Base-by-base conservation (phyloP, 1,140 invertebrate species). In the Amphibalanus amphitrite region DNA sequence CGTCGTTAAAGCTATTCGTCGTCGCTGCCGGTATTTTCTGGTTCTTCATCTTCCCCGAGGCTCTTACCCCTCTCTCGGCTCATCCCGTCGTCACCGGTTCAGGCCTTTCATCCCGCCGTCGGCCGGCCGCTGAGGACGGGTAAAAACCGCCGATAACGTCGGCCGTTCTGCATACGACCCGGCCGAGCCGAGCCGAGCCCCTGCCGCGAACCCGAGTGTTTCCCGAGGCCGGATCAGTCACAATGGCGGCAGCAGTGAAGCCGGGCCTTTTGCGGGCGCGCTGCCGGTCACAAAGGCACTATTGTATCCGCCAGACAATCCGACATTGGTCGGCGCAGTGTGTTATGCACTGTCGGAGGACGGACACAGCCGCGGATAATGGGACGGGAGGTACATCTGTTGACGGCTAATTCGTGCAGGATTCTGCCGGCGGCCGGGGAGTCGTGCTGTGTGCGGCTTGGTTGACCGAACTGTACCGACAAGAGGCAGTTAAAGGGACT, bases 281-380 rank as follows among this genome's bases (percentile, higher is more conserved):
- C 29, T 23, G 29, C 68, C 29, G 33, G 20, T 23, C 29, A 30
- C 68, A 69, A 30, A 30, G 33, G 33, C 33, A 20, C 68, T 20
- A 69, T 69, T 30, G 29, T 69, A 23, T 1, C 65, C 28, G 65
- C 28, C n/a, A 28, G 65, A 68, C 70, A 71, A 71, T 28, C 33
- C 26, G 13, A 25, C 25, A 20, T 8, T 59, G 47, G 47, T 20
- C 47, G 47, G 10, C 6, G 47, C 1, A 20, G 13, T 13, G 47
- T 23, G 47, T 59, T 59, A 38, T 38, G 33, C 33, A 15, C 33
- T 38, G 33, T 8, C 17, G 47, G 1, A 8, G 47, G 13, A 8
- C 13, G 13, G 13, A 59, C 47, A 59, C 10, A 59, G 47, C 47
- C 47, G 47, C 47, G 47, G 47, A 23, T 59, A 59, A 59, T 59